Base-by-base conservation (phyloP, 1,140 invertebrate species). In the Eumeta japonica region DNA sequence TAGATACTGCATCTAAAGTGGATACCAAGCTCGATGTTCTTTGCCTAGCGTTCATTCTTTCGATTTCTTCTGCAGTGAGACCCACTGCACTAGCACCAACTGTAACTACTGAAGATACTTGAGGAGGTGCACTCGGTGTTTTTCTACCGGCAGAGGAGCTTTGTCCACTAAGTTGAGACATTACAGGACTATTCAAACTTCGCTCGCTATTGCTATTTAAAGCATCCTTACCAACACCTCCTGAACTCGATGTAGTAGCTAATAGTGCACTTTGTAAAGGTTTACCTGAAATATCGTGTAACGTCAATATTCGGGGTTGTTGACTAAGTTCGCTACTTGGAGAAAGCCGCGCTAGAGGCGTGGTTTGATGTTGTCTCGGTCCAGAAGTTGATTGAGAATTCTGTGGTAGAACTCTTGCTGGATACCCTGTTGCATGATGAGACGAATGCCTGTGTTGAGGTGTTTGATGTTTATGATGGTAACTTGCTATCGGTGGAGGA, bases 251-350 rank as follows among this genome's bases (percentile, higher is more conserved):
- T 0, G 89, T 91, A 3, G 90, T 92, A 1, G 90, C 90, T 29
- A 94, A 63, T 4, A 95, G 73, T 1, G 91, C 91, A 41, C 86
- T 90, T 58, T 94, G 92, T 16, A 94, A 59, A 1, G 90, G 90
- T 57, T 94, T 94, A 0, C 92, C 92, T 46, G 91, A 94, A 46
- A 96, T 92, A 64, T 95, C 92, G 66, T 94, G 90, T 14, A 96
- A 70, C 0, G 92, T 95, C 1, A 96, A 74, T 45, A 96, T 96
- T 37, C 92, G 76, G 0, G 92, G 91, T 44, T 92, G 90, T 62
- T 94, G 91, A 40, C 90, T 94, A 29, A 96, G 67, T 66, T 95
- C 92, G 52, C 90, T 93, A 50, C 91, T 94, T 0, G 92, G 93
- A 52, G 91, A 94, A 0, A 95, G 70, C 40, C 93, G 77, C 0